These are phyloP conservation scores for Ennomos quercinarius DNA, from an alignment of 2,888 invertebrate species.

Conservation along the genomic window DNA sequence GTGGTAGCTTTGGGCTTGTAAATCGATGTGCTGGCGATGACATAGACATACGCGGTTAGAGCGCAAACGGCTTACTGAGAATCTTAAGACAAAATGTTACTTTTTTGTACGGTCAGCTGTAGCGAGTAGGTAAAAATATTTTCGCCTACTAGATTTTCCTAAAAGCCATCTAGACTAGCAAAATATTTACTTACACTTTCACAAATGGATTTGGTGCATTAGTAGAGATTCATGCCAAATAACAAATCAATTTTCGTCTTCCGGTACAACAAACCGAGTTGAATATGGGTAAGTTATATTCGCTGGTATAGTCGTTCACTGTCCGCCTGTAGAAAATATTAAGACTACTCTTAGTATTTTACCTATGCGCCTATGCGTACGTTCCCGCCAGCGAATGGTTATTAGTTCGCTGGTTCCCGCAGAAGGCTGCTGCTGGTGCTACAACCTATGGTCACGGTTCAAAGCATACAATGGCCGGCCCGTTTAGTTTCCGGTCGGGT, in stretches of 20 bases:
- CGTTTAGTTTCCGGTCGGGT: too few relatives aligned
- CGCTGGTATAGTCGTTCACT: neutral
- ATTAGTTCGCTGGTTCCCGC: too few relatives aligned
- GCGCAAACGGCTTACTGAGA: slow-evolving; percentile 4
- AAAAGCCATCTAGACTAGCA: slow-evolving; percentile 44
- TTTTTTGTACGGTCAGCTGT: too few relatives aligned
- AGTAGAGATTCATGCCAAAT: slow-evolving; percentile 14
- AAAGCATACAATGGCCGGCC: too few relatives aligned
- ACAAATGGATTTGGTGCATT: slow-evolving; percentile 27
- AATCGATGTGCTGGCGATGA: slow-evolving; percentile 39
- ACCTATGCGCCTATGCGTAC: too few relatives aligned
- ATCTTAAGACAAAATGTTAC: too few relatives aligned
- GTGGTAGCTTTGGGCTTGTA: slow-evolving; percentile 43
- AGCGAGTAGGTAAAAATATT: too few relatives aligned
- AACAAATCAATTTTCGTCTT: slow-evolving; percentile 17
- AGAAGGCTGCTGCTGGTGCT: too few relatives aligned
- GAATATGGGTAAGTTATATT: slow-evolving; percentile 30
- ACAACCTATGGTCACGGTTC: too few relatives aligned
- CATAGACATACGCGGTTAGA: slow-evolving; percentile 30
- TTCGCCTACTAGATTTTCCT: slow-evolving; percentile 46
- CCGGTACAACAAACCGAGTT: slow-evolving; percentile 10
- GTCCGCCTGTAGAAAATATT: neutral
- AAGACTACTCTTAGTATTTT: too few relatives aligned
- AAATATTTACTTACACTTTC: slow-evolving; percentile 37
- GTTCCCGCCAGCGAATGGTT: too few relatives aligned